Evolutionary conservation across 2,113 vertebrate genomes (phyloP), one percentile per base, ranked within the genome.

Genomic region (Engraulis encrasicolus): DNA sequence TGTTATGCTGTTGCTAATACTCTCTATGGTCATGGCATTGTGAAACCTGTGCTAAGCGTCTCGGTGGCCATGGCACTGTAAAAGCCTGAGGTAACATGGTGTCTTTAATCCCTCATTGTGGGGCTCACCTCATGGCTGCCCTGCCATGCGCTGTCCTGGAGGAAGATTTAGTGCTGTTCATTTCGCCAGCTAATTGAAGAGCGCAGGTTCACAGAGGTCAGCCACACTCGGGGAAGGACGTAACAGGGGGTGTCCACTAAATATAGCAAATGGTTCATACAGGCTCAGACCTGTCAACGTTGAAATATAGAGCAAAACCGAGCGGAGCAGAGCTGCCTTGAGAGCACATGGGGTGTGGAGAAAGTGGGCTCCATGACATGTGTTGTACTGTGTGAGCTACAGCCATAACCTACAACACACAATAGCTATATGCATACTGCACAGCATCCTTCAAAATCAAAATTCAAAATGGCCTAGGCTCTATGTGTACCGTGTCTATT

Each of bases 141-240:
- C 90, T 89, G 90, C 89, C 90, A 92, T 93, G 87, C 89, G 66
- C 87, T 85, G 85, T 83, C 86, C 90, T 20, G 66, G n/a, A 83
- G 31, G 84, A 86, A 93, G 92, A 95, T 94, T 93, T 94, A 93
- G 87, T 85, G 90, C 88, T 88, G 79, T 88, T 88, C 93, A 93
- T 94, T 93, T 92, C 93, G 87, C 87, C 89, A 86, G 90, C 92
- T 94, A 94, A 94, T 94, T 94, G 93, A 89, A 80, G 85, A 27
- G 83, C 74, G 79, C 78, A 71, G 52, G 90, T 78, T 88, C 85
- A 80, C 84, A 1, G 89, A 91, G 93, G 93, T 95, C 93, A 93
- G 89, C 86, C 87, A 52, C 83, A 81, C 88, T 84, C 84, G 54
- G 37, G 82, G 83, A 74, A n/a, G 81, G 74, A 61, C 78, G 23